These are phyloP conservation scores for Acleris emargana DNA, from an alignment of 2,888 invertebrate species.

Conservation along the genomic window DNA sequence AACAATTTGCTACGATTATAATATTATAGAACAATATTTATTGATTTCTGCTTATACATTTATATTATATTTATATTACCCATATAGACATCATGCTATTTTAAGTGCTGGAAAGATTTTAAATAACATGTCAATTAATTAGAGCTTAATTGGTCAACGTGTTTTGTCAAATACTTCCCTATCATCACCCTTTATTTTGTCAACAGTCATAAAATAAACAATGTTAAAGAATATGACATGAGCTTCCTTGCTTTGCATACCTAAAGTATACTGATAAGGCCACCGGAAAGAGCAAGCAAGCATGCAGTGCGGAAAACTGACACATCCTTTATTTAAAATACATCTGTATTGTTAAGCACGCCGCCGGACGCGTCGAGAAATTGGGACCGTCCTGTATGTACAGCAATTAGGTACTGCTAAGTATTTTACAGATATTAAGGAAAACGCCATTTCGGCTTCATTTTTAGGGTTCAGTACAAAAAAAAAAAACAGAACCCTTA, in stretches of 20 bases:
- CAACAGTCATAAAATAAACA: not conserved
- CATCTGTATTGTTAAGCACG: slow-evolving; percentile 49
- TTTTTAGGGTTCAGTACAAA: too few relatives aligned
- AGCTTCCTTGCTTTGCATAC: not conserved
- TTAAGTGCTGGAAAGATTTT: too few relatives aligned
- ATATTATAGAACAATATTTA: too few relatives aligned
- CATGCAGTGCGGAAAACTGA: slow-evolving; percentile 42
- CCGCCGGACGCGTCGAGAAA: slow-evolving; percentile 36
- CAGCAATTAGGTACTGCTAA: slow-evolving; percentile 25
- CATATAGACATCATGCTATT: too few relatives aligned
- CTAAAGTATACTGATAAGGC: slow-evolving; percentile 15
- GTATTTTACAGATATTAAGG: slow-evolving; percentile 1
- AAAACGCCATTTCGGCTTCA: not conserved
- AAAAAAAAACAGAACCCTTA: too few relatives aligned
- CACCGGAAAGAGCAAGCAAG: slow-evolving; percentile 39
- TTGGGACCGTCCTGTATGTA: slow-evolving; percentile 38
- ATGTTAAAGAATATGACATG: too few relatives aligned
- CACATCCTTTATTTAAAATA: slow-evolving; percentile 47
- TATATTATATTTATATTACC: too few relatives aligned
- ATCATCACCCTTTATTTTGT: not conserved
- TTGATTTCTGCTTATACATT: too few relatives aligned
- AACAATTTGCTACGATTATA: too few relatives aligned
- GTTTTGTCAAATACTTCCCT: not conserved
- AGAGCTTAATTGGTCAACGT: too few relatives aligned
- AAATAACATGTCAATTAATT: too few relatives aligned